phyloP scores from a whole-genome alignment of 2,888 invertebrate species.

The Melinaea menophilus region DNA sequence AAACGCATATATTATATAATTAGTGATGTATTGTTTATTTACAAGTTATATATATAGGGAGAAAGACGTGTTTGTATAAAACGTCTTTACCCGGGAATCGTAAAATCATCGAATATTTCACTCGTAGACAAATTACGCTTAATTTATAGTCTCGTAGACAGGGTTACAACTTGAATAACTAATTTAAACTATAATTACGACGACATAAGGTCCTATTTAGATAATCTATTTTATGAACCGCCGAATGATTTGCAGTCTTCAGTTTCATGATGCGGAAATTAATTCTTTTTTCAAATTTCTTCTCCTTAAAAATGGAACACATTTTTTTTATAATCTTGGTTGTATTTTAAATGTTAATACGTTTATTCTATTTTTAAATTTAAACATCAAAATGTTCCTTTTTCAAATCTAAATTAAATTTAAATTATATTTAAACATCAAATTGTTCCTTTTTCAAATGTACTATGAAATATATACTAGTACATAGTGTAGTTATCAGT shows the following conservation, averaged over 20 bases:
- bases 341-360: too few relatives aligned
- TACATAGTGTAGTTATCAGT: conserved; percentile 21
- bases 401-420: conserved; percentile 4
- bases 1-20: background rate
- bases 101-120: conserved; percentile 17
- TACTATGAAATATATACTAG: conserved; percentile 6
- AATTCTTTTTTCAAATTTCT: conserved; percentile 1
- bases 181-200: conserved; percentile 35
- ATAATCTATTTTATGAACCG: conserved; percentile 32
- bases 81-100: background rate
- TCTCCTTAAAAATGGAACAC: too few relatives aligned
- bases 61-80: background rate
- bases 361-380: too few relatives aligned
- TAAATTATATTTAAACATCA: background rate
- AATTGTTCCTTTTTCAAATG: conserved; percentile 11
- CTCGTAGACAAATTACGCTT: conserved; percentile 32
- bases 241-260: conserved; percentile 35
- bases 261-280: background rate
- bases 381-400: background rate
- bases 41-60: background rate
- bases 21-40: conserved; percentile 1
- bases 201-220: conserved; percentile 37
- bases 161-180: conserved; percentile 33
- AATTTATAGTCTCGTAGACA: conserved; percentile 38
- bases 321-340: too few relatives aligned